Evolutionary conservation across 2,113 vertebrate species (phyloP).

Genomic region (Tilapia sparmanii): DNA sequence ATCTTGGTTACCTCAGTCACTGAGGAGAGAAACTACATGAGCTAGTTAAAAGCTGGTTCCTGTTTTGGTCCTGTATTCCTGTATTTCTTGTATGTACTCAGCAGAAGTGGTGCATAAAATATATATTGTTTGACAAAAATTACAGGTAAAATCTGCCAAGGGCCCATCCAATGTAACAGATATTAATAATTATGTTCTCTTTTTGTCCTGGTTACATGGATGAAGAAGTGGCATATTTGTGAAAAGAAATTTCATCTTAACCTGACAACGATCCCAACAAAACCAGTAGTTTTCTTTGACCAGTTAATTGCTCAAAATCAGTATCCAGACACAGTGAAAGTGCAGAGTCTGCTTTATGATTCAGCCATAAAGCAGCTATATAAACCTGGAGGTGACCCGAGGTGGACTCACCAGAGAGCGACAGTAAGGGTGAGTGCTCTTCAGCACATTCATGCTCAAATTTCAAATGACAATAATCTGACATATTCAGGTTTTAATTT

Average conservation of each 20-base stretch:
- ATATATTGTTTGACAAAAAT: too few species aligned
- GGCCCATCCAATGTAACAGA: too few species aligned
- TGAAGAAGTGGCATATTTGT: neutral
- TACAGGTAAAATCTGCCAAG: too few species aligned
- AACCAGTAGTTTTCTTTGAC: neutral
- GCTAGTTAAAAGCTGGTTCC: too few species aligned
- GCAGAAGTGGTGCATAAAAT: too few species aligned
- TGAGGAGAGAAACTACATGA: too few species aligned
- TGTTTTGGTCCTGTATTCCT: too few species aligned
- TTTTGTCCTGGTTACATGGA: neutral
- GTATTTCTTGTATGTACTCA: too few species aligned
- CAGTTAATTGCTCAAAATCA: neutral
- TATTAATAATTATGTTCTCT: neutral
- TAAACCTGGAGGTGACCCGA: conserved; percentile 6
- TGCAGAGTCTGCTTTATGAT: conserved; percentile 41
- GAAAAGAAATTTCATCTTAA: neutral
- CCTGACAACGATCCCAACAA: rapidly evolving
- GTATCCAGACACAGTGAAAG: neutral
- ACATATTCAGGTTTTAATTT: neutral
- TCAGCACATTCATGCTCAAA: neutral
- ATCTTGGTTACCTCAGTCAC: too few species aligned
- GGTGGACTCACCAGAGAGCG: neutral
- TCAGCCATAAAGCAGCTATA: conserved; percentile 46
- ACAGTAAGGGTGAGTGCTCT: conserved; percentile 41
- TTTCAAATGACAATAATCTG: neutral